Conservation (phyloP, 2,113 vertebrate species). For the Cnemophilus loriae region DNA sequence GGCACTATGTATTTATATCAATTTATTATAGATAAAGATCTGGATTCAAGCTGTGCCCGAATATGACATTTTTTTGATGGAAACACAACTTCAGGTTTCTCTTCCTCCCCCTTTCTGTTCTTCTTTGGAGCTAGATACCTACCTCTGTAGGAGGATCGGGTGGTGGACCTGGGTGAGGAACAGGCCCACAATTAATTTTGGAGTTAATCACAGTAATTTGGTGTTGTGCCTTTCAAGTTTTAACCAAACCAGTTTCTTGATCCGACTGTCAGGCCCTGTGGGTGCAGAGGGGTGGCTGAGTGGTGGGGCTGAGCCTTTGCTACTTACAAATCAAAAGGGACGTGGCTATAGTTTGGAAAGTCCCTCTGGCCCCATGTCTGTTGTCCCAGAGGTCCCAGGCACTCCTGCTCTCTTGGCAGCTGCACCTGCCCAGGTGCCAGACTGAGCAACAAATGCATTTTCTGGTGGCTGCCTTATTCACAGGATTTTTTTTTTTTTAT, state of each 20-base stretch:
- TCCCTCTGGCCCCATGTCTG: not conserved
- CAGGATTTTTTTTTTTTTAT: not conserved
- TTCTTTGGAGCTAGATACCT: not conserved
- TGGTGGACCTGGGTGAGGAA: not conserved
- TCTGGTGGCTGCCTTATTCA: not conserved
- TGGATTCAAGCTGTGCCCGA: not conserved
- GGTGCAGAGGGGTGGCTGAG: not conserved
- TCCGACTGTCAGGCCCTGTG: accelerated
- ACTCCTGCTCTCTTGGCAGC: not conserved
- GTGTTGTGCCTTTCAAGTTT: not conserved
- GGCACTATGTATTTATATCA: not conserved
- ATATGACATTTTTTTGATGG: not conserved
- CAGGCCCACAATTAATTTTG: not conserved
- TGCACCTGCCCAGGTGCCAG: not conserved
- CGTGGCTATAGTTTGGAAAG: not conserved
- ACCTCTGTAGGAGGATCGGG: not conserved
- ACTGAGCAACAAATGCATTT: not conserved
- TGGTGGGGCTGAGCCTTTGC: not conserved
- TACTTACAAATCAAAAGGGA: not conserved
- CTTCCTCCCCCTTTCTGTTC: not conserved
- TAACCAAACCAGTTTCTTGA: not conserved
- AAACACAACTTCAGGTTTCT: not conserved
- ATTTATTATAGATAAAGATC: not conserved
- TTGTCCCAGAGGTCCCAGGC: not conserved
- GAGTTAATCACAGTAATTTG: not conserved